Evolutionary conservation across 2,797 vertebrate genomes (phyloP).

Genomic region (Galago senegalensis): DNA sequence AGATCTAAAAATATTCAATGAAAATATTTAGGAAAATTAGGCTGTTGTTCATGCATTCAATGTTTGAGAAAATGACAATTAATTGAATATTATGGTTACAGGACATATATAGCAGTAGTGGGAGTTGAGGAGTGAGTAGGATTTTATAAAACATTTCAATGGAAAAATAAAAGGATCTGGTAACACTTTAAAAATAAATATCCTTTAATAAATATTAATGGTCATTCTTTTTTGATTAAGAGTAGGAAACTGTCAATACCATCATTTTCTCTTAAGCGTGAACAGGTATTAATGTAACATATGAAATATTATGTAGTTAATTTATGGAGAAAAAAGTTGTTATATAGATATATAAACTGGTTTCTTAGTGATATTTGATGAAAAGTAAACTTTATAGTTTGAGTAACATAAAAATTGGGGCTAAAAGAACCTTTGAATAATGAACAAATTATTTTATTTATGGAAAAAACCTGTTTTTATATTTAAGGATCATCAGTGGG

Average conservation of each 20-base stretch:
- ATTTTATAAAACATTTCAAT: slow-evolving; percentile 47
- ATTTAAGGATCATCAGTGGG: slow-evolving; percentile 94
- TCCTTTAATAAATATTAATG: background rate
- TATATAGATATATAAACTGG: background rate
- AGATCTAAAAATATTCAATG: slow-evolving; percentile 30
- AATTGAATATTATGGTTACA: background rate
- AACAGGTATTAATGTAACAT: slow-evolving; percentile 19
- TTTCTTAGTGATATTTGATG: background rate
- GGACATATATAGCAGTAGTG: background rate
- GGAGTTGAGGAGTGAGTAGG: background rate
- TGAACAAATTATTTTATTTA: slow-evolving; percentile 53
- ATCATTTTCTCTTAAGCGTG: background rate
- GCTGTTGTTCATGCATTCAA: background rate
- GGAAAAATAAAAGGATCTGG: slow-evolving; percentile 12
- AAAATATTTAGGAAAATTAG: background rate
- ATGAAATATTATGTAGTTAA: background rate
- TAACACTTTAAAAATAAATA: background rate
- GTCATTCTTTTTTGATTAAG: background rate
- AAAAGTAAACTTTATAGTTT: background rate
- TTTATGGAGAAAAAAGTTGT: background rate
- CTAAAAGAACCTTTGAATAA: slow-evolving; percentile 48
- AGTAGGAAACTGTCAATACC: background rate
- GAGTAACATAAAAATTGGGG: slow-evolving; percentile 2
- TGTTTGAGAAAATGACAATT: background rate
- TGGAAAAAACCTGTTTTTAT: slow-evolving; percentile 72